Conservation (phyloP, 2,797 vertebrate species). For the Botia almorhae region DNA sequence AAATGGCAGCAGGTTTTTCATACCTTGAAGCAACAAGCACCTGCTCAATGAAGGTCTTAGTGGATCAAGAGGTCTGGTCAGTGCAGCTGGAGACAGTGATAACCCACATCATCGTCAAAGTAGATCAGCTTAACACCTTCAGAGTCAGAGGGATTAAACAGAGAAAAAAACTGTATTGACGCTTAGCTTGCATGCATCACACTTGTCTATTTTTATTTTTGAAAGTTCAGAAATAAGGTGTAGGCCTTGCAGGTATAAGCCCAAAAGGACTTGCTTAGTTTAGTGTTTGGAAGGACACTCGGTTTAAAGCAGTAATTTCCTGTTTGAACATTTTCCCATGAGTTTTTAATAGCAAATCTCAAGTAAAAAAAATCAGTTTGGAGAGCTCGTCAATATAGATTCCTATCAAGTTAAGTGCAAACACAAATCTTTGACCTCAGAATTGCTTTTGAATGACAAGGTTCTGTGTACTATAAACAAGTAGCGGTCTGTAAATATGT, state of each 20-base stretch:
- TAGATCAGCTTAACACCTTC: conserved; percentile 70
- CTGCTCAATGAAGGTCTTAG: conserved; percentile 66
- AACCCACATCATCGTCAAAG: conserved; percentile 58
- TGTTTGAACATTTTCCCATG: background rate
- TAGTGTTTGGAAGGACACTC: background rate
- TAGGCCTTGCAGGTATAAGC: conserved; percentile 8
- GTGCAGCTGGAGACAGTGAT: conserved; percentile 75
- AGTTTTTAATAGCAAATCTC: background rate
- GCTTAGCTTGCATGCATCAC: conserved; percentile 3
- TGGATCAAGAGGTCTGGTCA: conserved; percentile 24
- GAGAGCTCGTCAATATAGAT: background rate
- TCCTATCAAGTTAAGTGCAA: background rate
- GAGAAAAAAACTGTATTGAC: conserved; percentile 2
- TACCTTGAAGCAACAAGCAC: conserved; percentile 61
- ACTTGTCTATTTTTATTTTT: background rate
- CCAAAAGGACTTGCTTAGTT: background rate
- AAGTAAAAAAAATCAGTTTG: background rate
- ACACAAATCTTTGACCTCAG: background rate
- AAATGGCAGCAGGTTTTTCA: conserved; percentile 33
- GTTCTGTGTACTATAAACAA: conserved; percentile 4
- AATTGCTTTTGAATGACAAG: background rate
- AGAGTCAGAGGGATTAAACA: conserved; percentile 2
- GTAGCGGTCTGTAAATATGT: background rate
- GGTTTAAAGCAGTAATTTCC: background rate
- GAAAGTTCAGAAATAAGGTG: conserved; percentile 6